Conservation (phyloP, 2,797 vertebrate species). For the Melanotaenia parkinsoni region DNA sequence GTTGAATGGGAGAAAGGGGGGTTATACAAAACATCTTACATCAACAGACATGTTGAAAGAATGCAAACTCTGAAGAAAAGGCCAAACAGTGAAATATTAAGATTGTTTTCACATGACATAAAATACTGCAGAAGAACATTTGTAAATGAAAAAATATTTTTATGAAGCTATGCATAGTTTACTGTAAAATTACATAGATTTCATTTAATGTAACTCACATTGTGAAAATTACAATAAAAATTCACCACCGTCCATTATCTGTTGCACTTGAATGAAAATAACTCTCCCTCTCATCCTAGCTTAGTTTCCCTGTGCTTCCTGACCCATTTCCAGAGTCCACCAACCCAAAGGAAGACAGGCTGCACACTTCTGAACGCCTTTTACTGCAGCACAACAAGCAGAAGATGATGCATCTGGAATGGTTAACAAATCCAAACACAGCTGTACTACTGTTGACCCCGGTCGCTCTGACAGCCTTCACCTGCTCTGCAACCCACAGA, state of each 20-base stretch:
- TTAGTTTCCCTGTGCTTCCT: slow-evolving; percentile 75
- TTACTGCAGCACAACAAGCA: slow-evolving; percentile 40
- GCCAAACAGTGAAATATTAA: slow-evolving; percentile 18
- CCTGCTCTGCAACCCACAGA: slow-evolving; percentile 40
- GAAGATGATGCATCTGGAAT: slow-evolving; percentile 53
- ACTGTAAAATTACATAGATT: neutral
- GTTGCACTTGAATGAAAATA: slow-evolving; percentile 49
- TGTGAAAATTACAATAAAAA: slow-evolving; percentile 20
- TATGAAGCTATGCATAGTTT: neutral
- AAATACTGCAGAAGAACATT: neutral
- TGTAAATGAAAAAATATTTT: neutral
- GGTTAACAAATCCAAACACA: slow-evolving; percentile 69
- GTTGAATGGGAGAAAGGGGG: neutral
- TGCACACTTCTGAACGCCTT: slow-evolving; percentile 41
- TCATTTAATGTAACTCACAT: slow-evolving; percentile 9
- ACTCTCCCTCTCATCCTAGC: slow-evolving; percentile 60
- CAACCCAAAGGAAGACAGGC: slow-evolving; percentile 46
- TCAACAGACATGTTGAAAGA: slow-evolving; percentile 48
- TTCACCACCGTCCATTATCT: slow-evolving; percentile 24
- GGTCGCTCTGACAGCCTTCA: slow-evolving; percentile 36
- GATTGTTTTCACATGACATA: slow-evolving; percentile 5
- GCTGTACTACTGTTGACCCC: slow-evolving; percentile 45
- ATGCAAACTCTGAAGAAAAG: slow-evolving; percentile 33
- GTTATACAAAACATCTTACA: slow-evolving; percentile 41
- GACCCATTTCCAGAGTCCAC: slow-evolving; percentile 77